Evolutionary conservation across 1,140 invertebrate genomes (phyloP).

Genomic region (Aphelinus atriplicis): DNA sequence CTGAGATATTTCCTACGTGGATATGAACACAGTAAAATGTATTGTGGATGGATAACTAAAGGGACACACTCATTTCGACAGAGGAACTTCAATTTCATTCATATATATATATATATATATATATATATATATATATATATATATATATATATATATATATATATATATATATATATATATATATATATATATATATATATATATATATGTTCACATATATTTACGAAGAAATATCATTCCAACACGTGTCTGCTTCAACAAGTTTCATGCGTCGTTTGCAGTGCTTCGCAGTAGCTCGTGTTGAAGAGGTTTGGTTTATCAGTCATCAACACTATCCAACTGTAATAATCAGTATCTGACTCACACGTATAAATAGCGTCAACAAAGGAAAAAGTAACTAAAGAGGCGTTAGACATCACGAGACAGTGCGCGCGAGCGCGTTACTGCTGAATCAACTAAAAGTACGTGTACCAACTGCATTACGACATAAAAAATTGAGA

Average conservation of each 20-base stretch:
- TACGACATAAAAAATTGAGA: constrained; percentile 1
- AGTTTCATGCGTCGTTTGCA: constrained; percentile 12
- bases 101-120: constrained; percentile 2
- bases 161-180: constrained; percentile 8
- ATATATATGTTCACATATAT: constrained; percentile 7
- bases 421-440: constrained; percentile 16
- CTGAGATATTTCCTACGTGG: constrained; percentile 7
- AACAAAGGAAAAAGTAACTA: background rate
- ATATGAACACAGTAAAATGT: constrained; percentile 23
- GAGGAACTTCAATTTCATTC: background rate
- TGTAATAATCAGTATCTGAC: too few species aligned
- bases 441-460: constrained; percentile 18
- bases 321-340: too few species aligned
- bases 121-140: constrained; percentile 10
- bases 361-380: too few species aligned
- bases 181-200: constrained; percentile 3
- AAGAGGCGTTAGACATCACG: constrained; percentile 28
- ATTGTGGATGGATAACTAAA: background rate
- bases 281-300: constrained; percentile 30
- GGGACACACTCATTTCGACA: background rate
- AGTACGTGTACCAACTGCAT: constrained; percentile 11
- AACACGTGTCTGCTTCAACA: background rate
- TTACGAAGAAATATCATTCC: too few species aligned
- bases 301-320: constrained; percentile 26
- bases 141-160: constrained; percentile 3